Conservation (phyloP, 2,797 vertebrate genomes). For the Mus minutoides region DNA sequence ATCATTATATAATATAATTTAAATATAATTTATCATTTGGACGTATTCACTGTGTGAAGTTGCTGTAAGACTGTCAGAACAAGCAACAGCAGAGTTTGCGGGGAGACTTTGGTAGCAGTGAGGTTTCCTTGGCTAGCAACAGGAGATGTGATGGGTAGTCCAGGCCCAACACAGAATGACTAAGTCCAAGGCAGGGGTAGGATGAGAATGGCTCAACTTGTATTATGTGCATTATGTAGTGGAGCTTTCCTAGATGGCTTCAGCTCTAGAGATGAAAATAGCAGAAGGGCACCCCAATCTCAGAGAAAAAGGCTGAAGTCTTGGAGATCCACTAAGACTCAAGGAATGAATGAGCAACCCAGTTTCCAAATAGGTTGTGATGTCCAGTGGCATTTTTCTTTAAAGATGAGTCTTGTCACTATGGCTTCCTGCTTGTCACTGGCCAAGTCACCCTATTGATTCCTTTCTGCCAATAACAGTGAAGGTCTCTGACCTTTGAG, state of each 20-base stretch:
- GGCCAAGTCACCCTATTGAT: background rate
- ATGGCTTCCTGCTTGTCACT: background rate
- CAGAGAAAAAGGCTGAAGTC: background rate
- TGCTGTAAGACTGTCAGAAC: background rate
- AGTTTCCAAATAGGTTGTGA: background rate
- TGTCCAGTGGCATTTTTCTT: rapidly evolving
- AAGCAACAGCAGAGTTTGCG: background rate
- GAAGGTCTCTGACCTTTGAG: background rate
- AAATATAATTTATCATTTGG: background rate
- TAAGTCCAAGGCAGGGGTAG: background rate
- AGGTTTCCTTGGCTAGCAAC: background rate
- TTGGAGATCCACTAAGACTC: background rate
- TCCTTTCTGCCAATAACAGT: background rate
- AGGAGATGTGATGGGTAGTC: background rate
- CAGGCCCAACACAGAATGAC: background rate
- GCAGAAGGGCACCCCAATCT: background rate
- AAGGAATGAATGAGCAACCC: background rate
- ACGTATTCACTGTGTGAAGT: background rate
- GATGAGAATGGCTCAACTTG: background rate
- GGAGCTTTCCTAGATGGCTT: background rate
- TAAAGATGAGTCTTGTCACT: background rate
- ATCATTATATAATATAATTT: background rate
- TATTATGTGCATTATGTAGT: background rate
- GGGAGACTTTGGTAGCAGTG: rapidly evolving
- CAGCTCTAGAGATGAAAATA: background rate